Evolutionary conservation across 1,140 invertebrate genomes (phyloP), one percentile per base, ranked within the genome.

Genomic region (Lutraria rhynchaena): DNA sequence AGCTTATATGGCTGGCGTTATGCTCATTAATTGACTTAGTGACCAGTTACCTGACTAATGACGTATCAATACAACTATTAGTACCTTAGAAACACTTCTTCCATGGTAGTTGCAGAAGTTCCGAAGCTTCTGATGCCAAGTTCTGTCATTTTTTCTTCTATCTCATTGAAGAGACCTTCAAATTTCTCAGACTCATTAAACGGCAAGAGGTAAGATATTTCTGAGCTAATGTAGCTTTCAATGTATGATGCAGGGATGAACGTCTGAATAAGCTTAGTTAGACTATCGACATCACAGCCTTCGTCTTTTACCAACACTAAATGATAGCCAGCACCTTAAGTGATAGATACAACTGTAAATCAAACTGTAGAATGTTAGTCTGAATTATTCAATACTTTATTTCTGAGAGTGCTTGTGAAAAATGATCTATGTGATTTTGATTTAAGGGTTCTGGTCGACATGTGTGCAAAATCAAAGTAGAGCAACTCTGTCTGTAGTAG

Each of bases 41-140:
- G n/a, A n/a, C n/a, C n/a, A n/a, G n/a, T n/a, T n/a, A n/a, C n/a
- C n/a, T n/a, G n/a, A n/a, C n/a, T n/a, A n/a, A n/a, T n/a, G n/a
- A n/a, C n/a, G n/a, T n/a, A n/a, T n/a, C n/a, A n/a, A n/a, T n/a
- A n/a, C n/a, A n/a, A n/a, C n/a, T n/a, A n/a, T n/a, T n/a, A 7
- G 37, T 92, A 96, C 96, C 95, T 96, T 17, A 97, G 90, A 89
- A 97, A 97, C 4, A 98, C 96, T 93, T 97, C 96, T 89, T 98
- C 96, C 87, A 98, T 93, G 0, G 96, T 97, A 7, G 96, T 96
- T 4, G 96, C 94, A 0, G 96, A 95, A 0, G 96, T 94, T 0
- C 96, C 96, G 83, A 96, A 96, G 27, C 95, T 95, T 33, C 94
- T 93, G 55, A 98, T 95, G 0, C 95, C 95, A 4, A 97, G 89